These are phyloP conservation scores for Hystrix cristata DNA, from an alignment of 2,113 vertebrate species.

Conservation along the genomic window DNA sequence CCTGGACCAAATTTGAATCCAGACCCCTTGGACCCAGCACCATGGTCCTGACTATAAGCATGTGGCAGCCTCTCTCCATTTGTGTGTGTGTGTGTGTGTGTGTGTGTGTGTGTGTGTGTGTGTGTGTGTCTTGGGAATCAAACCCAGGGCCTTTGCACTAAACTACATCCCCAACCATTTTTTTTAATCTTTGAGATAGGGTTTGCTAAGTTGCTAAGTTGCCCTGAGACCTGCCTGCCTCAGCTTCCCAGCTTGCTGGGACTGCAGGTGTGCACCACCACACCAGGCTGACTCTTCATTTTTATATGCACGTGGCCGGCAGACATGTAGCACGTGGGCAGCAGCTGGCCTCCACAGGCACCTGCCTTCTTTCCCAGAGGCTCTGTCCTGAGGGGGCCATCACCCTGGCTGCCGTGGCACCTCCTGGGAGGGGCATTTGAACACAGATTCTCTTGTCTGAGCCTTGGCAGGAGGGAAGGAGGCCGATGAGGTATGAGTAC, in stretches of 20 bases:
- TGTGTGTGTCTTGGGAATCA: not conserved
- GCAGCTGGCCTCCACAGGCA: not conserved
- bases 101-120: not conserved
- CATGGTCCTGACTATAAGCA: not conserved
- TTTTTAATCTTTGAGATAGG: not conserved
- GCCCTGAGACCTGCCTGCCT: not conserved
- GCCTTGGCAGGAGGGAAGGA: not conserved
- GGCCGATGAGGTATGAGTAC: not conserved
- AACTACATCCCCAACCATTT: not conserved
- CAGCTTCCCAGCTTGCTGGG: not conserved
- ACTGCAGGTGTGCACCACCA: not conserved
- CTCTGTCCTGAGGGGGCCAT: not conserved
- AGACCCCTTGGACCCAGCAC: not conserved
- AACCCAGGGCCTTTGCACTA: not conserved
- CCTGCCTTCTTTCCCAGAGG: not conserved
- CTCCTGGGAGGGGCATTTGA: not conserved
- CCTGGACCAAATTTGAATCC: not conserved
- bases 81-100: not conserved
- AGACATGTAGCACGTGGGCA: fast-evolving
- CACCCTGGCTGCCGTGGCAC: too few species aligned
- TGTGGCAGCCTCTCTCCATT: not conserved
- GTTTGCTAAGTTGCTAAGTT: not conserved
- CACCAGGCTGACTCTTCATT: fast-evolving
- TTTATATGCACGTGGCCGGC: fast-evolving
- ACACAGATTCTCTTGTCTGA: not conserved